Conservation (phyloP, 2,888 invertebrate genomes). For the Plusia festucae region DNA sequence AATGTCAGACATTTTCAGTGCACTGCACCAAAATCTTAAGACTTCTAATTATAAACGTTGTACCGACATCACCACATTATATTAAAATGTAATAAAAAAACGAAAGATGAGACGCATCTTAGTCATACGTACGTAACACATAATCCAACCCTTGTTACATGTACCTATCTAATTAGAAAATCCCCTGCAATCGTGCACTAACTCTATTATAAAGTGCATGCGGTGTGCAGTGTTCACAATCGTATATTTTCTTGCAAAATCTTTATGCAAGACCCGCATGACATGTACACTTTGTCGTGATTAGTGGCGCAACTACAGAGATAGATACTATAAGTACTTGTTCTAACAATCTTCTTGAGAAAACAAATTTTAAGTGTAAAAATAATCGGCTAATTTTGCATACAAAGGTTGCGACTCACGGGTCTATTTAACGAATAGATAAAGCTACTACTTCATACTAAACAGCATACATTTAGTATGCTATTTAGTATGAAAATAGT, state of each 20-base stretch:
- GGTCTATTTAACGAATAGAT: neutral
- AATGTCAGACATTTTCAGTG: too few relatives aligned
- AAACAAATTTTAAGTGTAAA: neutral
- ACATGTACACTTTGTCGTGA: neutral
- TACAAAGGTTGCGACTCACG: conserved; percentile 3
- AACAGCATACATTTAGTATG: too few relatives aligned
- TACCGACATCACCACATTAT: too few relatives aligned
- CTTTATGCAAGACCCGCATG: conserved; percentile 5
- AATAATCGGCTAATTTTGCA: neutral
- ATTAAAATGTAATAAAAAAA: too few relatives aligned
- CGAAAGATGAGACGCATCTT: neutral
- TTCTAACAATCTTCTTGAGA: neutral
- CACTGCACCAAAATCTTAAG: too few relatives aligned
- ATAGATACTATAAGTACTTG: neutral
- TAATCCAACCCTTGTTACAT: neutral
- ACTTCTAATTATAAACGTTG: too few relatives aligned
- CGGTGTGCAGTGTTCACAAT: neutral
- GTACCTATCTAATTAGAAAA: neutral
- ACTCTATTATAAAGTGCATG: conserved; percentile 7
- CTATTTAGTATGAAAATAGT: neutral
- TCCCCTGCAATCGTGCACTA: neutral
- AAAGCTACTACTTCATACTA: too few relatives aligned
- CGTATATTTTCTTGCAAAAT: conserved; percentile 4
- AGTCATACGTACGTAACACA: neutral
- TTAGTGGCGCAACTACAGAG: neutral